phyloP scores from a whole-genome alignment of 2,888 invertebrate species.

The Scaptomyza polygonia region DNA sequence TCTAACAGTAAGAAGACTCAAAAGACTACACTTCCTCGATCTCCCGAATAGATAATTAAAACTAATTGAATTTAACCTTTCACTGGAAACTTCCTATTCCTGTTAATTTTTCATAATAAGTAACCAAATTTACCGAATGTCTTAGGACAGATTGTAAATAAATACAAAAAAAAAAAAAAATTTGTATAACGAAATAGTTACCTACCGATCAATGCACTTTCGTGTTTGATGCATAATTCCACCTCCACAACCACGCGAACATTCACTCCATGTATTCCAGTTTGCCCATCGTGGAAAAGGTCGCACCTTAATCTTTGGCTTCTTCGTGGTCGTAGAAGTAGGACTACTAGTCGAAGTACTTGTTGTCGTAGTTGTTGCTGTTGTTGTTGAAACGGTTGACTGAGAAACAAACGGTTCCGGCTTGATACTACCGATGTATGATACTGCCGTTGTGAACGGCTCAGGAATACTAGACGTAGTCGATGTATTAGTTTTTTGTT shows the following conservation, averaged over 20 bases:
- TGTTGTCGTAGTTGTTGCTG: neutral
- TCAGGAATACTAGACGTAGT: constrained; percentile 4
- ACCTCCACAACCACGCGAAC: constrained; percentile 93
- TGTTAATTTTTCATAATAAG: no score
- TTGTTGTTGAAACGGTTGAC: constrained; percentile 22
- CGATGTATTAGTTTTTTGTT: constrained; percentile 1
- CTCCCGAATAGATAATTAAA: no score
- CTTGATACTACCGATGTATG: constrained; percentile 4
- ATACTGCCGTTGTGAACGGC: constrained; percentile 18
- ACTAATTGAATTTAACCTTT: no score
- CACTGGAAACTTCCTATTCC: no score
- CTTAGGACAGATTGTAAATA: no score
- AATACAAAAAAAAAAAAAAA: no score
- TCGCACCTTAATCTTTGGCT: constrained; percentile 66
- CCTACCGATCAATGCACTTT: constrained; percentile 83
- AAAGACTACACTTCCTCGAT: no score
- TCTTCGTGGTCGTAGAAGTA: constrained; percentile 57
- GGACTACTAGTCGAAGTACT: constrained; percentile 30
- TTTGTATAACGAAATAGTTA: no score
- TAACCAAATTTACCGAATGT: no score
- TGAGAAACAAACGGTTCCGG: constrained; percentile 14
- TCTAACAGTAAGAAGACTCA: no score
- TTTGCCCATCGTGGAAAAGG: constrained; percentile 89
- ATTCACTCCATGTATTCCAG: constrained; percentile 92
- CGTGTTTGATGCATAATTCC: constrained; percentile 86